Base-by-base conservation (phyloP, 2,888 invertebrate species). In the Ypsolopha sequella region DNA sequence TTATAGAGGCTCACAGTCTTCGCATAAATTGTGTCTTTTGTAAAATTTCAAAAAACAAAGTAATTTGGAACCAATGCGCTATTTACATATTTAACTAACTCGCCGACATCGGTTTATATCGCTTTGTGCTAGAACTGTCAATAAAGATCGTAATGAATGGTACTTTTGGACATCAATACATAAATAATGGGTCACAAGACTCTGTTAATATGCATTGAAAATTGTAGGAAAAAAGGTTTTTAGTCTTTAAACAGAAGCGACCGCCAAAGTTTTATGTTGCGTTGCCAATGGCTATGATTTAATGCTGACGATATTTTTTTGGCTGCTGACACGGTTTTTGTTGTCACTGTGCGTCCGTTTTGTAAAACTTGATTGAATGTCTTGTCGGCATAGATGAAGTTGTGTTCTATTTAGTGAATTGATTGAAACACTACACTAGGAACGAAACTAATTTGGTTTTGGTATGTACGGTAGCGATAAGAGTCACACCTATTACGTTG, bases 211-310 rank as follows among this genome's bases (percentile, higher is more conserved):
- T 38, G 38, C 38, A 38, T 38, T 38, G 8, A 38, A n/a, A 38
- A 38, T 38, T 38, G 38, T n/a, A 8, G n/a, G 14, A 41, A 41
- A 7, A 14, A 41, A 11, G 41, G n/a, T 7, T 41, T 11, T 10
- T n/a, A 11, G n/a, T 8, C 11, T 11, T 51, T 8, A 44, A 47
- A 52, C 60, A 62, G 64, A 58, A 63, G 69, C 63, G 34, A 58
- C 55, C 54, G 60, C 53, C 54, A 53, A 49, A 56, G 44, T 44
- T 55, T 63, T 64, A 66, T 68, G 66, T 63, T 59, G 66, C 76
- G 74, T 67, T 59, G 64, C 76, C 59, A 79, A 80, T 78, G 64
- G 54, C 51, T 55, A 58, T 76, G 73, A 80, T 80, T 80, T 78
- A 80, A 64, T 61, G 63, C 62, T 58, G 56, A 57, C 60, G 50